Evolutionary conservation across 1,140 invertebrate species (phyloP).

Genomic region (Planococcus citri): DNA sequence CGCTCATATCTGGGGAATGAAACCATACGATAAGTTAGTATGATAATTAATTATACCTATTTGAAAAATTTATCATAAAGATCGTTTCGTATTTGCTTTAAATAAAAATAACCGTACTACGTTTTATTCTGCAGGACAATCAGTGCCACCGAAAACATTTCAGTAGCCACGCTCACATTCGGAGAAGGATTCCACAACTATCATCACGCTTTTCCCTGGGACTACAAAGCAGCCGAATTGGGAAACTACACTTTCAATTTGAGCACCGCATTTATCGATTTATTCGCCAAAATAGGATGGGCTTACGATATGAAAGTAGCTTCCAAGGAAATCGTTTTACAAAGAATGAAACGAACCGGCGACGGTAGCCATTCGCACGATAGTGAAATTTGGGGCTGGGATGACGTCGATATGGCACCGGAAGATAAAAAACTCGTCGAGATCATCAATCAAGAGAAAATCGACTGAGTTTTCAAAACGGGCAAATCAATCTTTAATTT

Average conservation of each 20-base stretch:
- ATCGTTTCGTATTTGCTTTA: too few species aligned
- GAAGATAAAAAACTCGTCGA: conserved; percentile 49
- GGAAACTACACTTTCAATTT: conserved; percentile 39
- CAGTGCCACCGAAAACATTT: conserved; percentile 43
- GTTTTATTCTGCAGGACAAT: conserved; percentile 37
- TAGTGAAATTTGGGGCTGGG: conserved; percentile 49
- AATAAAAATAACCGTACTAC: neutral
- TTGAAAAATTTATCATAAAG: neutral
- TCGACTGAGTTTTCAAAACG: neutral
- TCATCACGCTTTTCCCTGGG: conserved; percentile 82
- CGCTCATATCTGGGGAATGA: conserved; percentile 78
- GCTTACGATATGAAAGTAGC: conserved; percentile 48
- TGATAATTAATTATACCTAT: too few species aligned
- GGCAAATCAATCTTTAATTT: too few species aligned
- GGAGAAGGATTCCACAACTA: conserved; percentile 82
- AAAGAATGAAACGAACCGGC: conserved; percentile 44
- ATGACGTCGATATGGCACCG: conserved; percentile 53
- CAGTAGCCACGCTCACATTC: conserved; percentile 32
- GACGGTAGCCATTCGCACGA: conserved; percentile 40
- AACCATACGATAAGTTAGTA: conserved; percentile 76
- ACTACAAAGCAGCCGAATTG: conserved; percentile 55
- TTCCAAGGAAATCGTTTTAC: conserved; percentile 40
- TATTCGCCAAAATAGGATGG: conserved; percentile 44
- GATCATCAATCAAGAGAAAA: conserved; percentile 20
- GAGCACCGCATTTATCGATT: conserved; percentile 39